A percentile compares a stretch with the other conserved stretches of the same genome.
Conservation (phyloP, 2,797 vertebrate genomes). For the Hoplostethus atlanticus region DNA sequence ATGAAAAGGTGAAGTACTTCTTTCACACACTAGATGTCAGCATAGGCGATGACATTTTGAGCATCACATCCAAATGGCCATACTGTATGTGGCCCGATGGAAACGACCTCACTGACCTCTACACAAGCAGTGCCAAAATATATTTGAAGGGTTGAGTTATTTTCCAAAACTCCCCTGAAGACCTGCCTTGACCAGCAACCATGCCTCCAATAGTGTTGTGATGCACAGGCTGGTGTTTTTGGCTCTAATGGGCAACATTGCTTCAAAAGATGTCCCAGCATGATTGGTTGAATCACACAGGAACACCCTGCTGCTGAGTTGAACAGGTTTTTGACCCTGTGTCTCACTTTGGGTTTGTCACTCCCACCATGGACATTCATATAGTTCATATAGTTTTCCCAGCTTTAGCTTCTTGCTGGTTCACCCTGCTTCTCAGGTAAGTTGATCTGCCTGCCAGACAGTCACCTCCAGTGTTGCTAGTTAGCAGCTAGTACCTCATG, state of each 20-base stretch:
- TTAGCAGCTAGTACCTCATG: constrained; percentile 12
- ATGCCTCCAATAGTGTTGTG: background rate
- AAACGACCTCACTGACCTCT: constrained; percentile 6
- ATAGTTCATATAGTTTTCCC: background rate
- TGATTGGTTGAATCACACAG: background rate
- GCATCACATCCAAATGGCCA: background rate
- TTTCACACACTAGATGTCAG: constrained; percentile 75
- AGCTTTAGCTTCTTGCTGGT: constrained; percentile 12
- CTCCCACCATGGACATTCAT: background rate
- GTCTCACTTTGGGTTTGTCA: background rate
- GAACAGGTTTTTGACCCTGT: background rate
- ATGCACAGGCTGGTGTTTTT: background rate
- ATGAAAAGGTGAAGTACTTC: constrained; percentile 31
- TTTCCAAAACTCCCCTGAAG: background rate
- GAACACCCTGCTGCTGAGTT: background rate
- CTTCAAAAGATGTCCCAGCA: background rate
- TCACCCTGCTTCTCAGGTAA: constrained; percentile 11
- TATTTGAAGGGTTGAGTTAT: background rate
- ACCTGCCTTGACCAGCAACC: background rate
- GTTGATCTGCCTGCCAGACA: constrained; percentile 32
- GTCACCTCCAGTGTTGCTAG: constrained; percentile 38
- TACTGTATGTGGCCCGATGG: background rate
- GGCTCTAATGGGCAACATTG: background rate
- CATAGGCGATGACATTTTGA: constrained; percentile 19
- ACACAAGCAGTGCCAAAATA: background rate